Base-by-base conservation (phyloP, 2,113 vertebrate species). In the Tringa solitaria region DNA sequence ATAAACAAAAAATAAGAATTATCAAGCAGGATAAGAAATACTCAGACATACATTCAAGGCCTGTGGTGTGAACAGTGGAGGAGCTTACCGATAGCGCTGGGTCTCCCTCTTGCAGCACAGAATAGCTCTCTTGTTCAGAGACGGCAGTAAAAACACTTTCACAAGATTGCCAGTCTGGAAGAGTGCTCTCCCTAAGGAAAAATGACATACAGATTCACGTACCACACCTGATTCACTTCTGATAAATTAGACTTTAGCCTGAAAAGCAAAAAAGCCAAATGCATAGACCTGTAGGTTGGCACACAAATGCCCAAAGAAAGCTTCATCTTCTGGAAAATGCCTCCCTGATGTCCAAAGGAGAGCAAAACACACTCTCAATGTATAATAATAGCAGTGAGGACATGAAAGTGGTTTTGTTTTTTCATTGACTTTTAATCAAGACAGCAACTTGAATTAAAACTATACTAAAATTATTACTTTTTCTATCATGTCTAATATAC, bases 1-100 rank as follows among this genome's bases (percentile, higher is more conserved):
- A 35, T 22, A 32, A 67, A 32, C 20, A 56, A 5, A 56, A 60
- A 48, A n/a, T 14, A 57, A 41, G n/a, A 64, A 48, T n/a, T n/a
- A 6, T 30, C 17, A 30, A 54, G 54, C 35, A 65, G 23, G 43
- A 8, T 54, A 18, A 45, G 32, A 72, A 21, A 14, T 1, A 5
- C 18, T 72, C 27, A 90, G 33, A 37, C 7, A 6, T 14, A 12
- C 1, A 8, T 3, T 41, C 33, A 39, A 74, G 45, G 53, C 48
- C 5, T 27, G 39, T 63, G 74, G 32, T 21, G 16, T 20, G 56
- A 54, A 45, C 1, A 3, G 35, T 32, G 53, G 28, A 84, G 65
- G 33, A 82, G 46, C 24, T 80, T 27, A 32, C 8, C 0, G 0
- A 46, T 14, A 30, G 22, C 4, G 4, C 0, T 16, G 15, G 19